Evolutionary conservation across 2,797 vertebrate genomes (phyloP).

Genomic region (Bufotes viridis): DNA sequence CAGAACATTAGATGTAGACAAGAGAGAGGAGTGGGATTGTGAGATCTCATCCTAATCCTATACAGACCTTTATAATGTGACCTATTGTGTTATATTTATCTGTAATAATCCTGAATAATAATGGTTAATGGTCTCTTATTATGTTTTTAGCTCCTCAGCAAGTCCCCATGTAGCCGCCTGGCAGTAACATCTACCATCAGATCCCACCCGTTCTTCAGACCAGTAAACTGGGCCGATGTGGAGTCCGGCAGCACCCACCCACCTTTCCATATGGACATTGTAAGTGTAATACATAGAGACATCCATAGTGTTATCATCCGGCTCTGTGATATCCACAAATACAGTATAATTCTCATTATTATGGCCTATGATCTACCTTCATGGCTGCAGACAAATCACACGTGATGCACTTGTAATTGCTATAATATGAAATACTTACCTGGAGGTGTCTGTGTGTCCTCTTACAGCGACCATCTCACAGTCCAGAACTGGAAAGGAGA

Average conservation of each 20-base stretch:
- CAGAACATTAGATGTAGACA: background rate
- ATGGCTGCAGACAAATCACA: background rate
- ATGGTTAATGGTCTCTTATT: conserved; percentile 46
- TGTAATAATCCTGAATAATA: background rate
- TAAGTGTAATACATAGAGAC: background rate
- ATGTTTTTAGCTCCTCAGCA: background rate
- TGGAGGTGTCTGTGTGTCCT: background rate
- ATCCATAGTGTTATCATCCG: background rate
- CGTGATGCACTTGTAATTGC: background rate
- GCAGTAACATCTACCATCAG: background rate
- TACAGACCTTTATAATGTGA: background rate
- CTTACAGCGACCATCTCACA: background rate
- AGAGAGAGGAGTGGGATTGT: background rate
- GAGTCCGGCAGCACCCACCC: background rate
- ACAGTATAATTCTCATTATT: background rate
- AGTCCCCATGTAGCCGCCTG: background rate
- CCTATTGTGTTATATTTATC: too few species aligned
- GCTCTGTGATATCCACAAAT: background rate
- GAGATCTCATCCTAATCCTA: background rate
- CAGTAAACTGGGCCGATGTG: background rate
- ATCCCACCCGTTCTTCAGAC: background rate
- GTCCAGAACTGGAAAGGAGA: too few species aligned
- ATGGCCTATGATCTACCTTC: background rate
- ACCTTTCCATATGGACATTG: background rate
- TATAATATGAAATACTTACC: background rate